These are phyloP conservation scores for Arothron firmamentum DNA, from an alignment of 2,113 vertebrate genomes.

Conservation along the genomic window DNA sequence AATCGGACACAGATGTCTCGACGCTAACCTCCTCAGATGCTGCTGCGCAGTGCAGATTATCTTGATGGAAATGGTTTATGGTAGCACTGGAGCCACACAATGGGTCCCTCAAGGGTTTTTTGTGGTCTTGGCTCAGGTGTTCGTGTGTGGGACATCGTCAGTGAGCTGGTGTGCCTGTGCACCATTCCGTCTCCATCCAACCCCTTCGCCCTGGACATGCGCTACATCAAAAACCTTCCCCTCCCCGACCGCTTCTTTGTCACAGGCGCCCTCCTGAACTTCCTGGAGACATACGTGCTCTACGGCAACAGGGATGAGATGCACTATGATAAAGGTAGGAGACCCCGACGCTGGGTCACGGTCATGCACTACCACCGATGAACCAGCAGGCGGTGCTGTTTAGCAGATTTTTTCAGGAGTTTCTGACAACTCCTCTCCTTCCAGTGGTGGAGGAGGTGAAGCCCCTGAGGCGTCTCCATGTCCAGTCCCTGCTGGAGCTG, in stretches of 20 bases:
- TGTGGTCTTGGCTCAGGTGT: slow-evolving; percentile 48
- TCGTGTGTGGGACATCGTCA: slow-evolving; percentile 75
- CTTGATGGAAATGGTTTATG: slow-evolving; percentile 1
- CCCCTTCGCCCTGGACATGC: slow-evolving; percentile 76
- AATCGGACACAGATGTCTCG: slow-evolving; percentile 54
- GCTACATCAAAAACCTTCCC: slow-evolving; percentile 73
- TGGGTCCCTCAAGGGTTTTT: neutral
- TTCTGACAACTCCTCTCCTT: slow-evolving; percentile 1
- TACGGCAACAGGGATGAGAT: slow-evolving; percentile 67
- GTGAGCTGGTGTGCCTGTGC: slow-evolving; percentile 76
- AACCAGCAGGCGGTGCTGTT: slow-evolving; percentile 47
- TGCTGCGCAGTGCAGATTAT: slow-evolving; percentile 17
- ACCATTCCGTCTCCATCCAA: slow-evolving; percentile 75
- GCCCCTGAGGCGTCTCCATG: slow-evolving; percentile 68
- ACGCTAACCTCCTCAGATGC: slow-evolving; percentile 5
- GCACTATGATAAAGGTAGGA: slow-evolving; percentile 70
- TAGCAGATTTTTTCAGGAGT: neutral
- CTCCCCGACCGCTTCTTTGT: slow-evolving; percentile 72
- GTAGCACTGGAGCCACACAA: neutral
- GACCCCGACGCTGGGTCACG: neutral
- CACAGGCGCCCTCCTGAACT: slow-evolving; percentile 74
- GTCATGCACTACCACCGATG: neutral
- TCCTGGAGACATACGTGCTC: slow-evolving; percentile 74
- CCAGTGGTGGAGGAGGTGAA: slow-evolving; percentile 75
- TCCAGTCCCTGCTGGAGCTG: slow-evolving; percentile 67